A percentile compares a stretch with the other conserved stretches of the same genome.
phyloP scores from a whole-genome alignment of 2,113 vertebrate species.

The Callipepla californica region DNA sequence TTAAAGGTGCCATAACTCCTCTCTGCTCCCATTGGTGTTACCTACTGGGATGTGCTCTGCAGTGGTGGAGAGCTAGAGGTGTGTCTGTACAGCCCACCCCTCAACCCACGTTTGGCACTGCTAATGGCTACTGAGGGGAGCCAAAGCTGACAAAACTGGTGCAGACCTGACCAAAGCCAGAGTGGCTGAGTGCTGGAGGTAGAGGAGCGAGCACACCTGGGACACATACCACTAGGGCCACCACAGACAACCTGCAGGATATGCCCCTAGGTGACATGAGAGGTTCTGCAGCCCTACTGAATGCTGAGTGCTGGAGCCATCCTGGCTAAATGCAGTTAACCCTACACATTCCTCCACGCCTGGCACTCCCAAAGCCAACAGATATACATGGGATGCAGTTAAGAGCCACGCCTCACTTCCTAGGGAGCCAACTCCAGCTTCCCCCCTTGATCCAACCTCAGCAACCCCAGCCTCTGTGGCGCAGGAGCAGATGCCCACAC shows the following conservation, averaged over 20 bases:
- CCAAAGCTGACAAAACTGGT: not conserved
- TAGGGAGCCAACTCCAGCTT: not conserved
- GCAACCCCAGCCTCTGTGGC: not conserved
- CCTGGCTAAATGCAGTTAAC: not conserved
- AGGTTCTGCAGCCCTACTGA: conserved; percentile 1
- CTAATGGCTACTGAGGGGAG: not conserved
- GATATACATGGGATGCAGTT: not conserved
- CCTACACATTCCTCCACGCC: not conserved
- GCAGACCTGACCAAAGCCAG: not conserved
- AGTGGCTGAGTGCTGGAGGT: not conserved
- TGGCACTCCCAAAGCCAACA: not conserved
- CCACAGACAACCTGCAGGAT: conserved; percentile 3
- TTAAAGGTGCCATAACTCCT: not conserved
- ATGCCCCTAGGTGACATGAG: not conserved
- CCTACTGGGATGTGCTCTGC: not conserved
- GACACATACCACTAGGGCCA: not conserved
- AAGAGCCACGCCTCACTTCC: not conserved
- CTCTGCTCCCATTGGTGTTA: not conserved
- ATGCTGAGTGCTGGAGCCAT: not conserved
- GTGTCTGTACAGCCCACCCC: not conserved
- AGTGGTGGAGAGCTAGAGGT: not conserved
- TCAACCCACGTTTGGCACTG: accelerated
- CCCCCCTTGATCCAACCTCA: not conserved
- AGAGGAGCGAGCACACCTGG: not conserved
- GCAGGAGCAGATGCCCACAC: not conserved